Evolutionary conservation across 2,888 invertebrate genomes (phyloP), one percentile per base, ranked within the genome.

Genomic region (Escarpia spicata): DNA sequence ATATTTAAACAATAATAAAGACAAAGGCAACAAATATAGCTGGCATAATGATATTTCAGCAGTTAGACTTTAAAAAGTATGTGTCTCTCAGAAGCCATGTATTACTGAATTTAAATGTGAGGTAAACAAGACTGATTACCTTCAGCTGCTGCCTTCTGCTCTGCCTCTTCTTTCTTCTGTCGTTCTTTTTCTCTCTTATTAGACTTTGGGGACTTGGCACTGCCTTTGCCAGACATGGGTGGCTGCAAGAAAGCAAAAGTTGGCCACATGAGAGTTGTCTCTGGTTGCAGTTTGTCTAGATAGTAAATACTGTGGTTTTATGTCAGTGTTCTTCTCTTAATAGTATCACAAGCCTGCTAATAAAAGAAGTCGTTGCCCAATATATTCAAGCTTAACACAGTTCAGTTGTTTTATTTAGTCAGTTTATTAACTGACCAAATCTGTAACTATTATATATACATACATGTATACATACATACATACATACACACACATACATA

Each of bases 171-270:
- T 91, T 95, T 95, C 92, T 96, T 95, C 75, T 95, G 92, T 92
- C 95, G 95, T 89, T 96, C 96, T 93, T 96, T 96, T 93, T 96
- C 96, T 75, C 95, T 96, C 93, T 96, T 96, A 52, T 95, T 94
- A 91, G 96, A 93, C 92, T 96, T 95, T 93, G 75, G 75, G 3
- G 75, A 75, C 75, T 75, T 75, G 3, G 75, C 75, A 75, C 95
- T 95, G 26, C 91, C 91, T 92, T 94, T 94, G 19, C 92, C 94
- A 45, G 93, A 92, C 91, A 94, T 94, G 15, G 93, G 93, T 90
- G 94, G 94, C 94, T 94, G 91, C 90, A 92, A 92, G 26, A 75
- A 75, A 75, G 4, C 75, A 75, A 75, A 26, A n/a, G 75, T 26
- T 75, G 52, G 52, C 52, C 52, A 52, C 12, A 12, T 12, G 52